Base-by-base conservation (phyloP, 2,113 vertebrate species). In the Synchiropus splendidus region DNA sequence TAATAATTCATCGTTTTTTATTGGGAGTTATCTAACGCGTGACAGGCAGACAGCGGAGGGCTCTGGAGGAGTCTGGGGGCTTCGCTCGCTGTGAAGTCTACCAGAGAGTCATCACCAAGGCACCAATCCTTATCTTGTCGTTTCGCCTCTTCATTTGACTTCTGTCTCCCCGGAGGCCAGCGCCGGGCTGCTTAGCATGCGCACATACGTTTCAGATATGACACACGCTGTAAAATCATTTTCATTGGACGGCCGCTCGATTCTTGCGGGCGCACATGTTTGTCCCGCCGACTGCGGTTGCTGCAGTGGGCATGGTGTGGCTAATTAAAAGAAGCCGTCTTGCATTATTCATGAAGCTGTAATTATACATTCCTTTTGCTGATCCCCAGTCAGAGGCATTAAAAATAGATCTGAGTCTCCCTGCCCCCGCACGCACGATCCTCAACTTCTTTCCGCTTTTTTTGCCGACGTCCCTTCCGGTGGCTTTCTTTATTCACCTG, bases 281-380 rank as follows among this genome's bases (percentile, higher is more conserved):
- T 66, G 72, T 73, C 50, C 64, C 54, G 51, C 68, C 79, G 63
- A 51, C 48, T 60, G 37, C n/a, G 0, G 45, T 52, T 56, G 50
- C 70, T 54, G 68, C 58, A 61, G 55, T 37, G 55, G 54, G 50
- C 61, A 63, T 74, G 54, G 58, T 70, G 65, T 75, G 58, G 60
- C 64, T 79, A 80, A 83, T 80, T 83, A 80, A 77, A 74, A 77
- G 64, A 62, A 73, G 51, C 64, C 75, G 42, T 36, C 48, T 64
- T 79, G 61, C 63, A 77, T 79, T 75, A 78, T 80, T 78, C 74
- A 80, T 73, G 60, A 73, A 60, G 32, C 62, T 58, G 70, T 79
- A 81, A 80, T 81, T 79, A 83, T 76, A 70, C 75, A 81, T 79
- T 83, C 79, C 68, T 80, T 83, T 80, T 80, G 73, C 77, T 56